phyloP scores from a whole-genome alignment of 2,797 vertebrate genomes.

The Pogoniulus pusillus region DNA sequence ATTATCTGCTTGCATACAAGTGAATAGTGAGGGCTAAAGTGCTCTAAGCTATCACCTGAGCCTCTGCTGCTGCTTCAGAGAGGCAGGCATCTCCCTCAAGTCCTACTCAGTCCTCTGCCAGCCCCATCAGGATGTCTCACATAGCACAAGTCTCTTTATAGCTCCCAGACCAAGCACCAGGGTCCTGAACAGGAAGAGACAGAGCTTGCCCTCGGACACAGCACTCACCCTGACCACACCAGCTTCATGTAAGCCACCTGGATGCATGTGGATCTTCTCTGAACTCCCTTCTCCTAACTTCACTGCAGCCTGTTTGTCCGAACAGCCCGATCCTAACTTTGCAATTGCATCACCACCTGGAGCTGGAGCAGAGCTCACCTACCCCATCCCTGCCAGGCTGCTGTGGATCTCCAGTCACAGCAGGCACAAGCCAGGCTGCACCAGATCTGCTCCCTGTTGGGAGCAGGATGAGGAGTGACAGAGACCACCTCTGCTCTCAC shows the following conservation, averaged over 20 bases:
- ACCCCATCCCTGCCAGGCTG: background rate
- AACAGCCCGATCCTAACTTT: background rate
- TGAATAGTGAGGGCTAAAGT: background rate
- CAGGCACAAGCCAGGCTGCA: background rate
- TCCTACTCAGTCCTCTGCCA: background rate
- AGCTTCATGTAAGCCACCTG: background rate
- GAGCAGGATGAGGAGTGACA: background rate
- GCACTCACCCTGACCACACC: rapidly evolving
- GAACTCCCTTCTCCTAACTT: background rate
- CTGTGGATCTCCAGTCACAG: background rate
- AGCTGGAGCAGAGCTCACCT: background rate
- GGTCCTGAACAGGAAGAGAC: background rate
- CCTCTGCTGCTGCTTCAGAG: background rate
- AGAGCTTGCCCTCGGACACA: background rate
- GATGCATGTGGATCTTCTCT: background rate
- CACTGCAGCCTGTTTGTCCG: background rate
- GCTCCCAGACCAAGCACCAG: background rate
- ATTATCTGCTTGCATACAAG: background rate
- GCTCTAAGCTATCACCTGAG: background rate
- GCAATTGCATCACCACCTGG: rapidly evolving
- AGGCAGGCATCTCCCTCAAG: background rate
- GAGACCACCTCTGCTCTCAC: background rate
- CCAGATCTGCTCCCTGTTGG: background rate
- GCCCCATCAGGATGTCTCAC: background rate
- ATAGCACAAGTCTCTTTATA: background rate